phyloP scores from a whole-genome alignment of 2,888 invertebrate species.

The Cheilosia urbana region DNA sequence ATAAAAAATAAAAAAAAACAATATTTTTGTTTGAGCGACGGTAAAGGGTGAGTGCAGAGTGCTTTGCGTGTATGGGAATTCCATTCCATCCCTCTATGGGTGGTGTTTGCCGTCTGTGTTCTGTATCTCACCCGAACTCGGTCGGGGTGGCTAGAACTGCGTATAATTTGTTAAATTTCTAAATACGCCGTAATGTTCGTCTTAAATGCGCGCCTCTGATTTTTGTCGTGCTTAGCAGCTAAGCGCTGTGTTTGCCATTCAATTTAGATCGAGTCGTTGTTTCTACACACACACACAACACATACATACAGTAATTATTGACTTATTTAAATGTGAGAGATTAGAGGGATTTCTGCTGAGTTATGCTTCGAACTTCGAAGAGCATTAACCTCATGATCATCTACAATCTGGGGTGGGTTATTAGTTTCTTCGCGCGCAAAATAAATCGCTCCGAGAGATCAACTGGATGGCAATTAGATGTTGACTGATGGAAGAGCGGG shows the following conservation, averaged over 20 bases:
- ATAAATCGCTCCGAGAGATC: neutral
- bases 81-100: conserved; percentile 1
- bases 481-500: neutral
- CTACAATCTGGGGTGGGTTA: too few relatives aligned
- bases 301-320: neutral
- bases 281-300: neutral
- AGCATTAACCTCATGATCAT: conserved; percentile 36
- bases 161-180: conserved; percentile 30
- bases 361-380: conserved; percentile 24
- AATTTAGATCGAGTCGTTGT: conserved; percentile 6
- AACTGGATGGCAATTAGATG: neutral
- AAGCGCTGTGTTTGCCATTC: neutral
- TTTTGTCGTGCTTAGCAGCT: conserved; percentile 9
- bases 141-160: conserved; percentile 49
- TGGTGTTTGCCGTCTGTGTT: neutral
- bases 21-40: neutral
- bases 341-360: conserved; percentile 34
- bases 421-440: too few relatives aligned
- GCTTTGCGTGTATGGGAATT: conserved; percentile 15
- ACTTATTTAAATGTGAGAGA: conserved; percentile 26
- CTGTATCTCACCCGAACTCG: conserved; percentile 21
- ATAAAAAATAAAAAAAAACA: too few relatives aligned
- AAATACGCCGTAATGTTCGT: conserved; percentile 29
- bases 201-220: neutral
- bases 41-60: neutral